Conservation (phyloP, 1,140 invertebrate species). For the Euura lappo region DNA sequence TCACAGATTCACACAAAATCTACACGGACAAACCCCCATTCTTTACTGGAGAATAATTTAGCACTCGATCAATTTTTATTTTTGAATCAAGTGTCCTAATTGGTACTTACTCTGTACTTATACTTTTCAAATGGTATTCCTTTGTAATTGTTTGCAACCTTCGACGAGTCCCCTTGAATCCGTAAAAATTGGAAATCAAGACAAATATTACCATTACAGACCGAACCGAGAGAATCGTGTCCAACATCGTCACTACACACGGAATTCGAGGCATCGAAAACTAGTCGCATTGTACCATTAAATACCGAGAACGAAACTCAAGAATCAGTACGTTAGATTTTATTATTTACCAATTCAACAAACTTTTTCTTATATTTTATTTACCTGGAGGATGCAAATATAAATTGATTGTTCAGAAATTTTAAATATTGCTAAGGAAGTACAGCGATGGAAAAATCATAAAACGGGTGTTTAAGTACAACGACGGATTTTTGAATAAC, state of each 20-base stretch:
- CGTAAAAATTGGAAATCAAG: not conserved
- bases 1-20: no score
- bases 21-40: no score
- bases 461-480: not conserved
- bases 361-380: not conserved
- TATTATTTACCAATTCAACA: not conserved
- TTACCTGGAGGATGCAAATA: not conserved
- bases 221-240: not conserved
- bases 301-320: no score
- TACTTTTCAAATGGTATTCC: not conserved
- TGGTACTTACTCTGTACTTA: no score
- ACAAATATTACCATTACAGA: not conserved
- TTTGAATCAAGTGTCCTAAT: not conserved
- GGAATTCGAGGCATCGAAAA: not conserved
- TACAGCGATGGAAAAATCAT: not conserved
- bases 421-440: not conserved
- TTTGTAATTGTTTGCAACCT: not conserved
- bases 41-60: not conserved
- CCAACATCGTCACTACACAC: not conserved
- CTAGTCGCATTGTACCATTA: no score
- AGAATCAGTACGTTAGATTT: not conserved
- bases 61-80: not conserved
- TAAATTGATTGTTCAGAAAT: not conserved
- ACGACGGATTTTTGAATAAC: not conserved
- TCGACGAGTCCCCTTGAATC: not conserved